Evolutionary conservation across 2,888 invertebrate genomes (phyloP).

Genomic region (Pyrrhia umbra): DNA sequence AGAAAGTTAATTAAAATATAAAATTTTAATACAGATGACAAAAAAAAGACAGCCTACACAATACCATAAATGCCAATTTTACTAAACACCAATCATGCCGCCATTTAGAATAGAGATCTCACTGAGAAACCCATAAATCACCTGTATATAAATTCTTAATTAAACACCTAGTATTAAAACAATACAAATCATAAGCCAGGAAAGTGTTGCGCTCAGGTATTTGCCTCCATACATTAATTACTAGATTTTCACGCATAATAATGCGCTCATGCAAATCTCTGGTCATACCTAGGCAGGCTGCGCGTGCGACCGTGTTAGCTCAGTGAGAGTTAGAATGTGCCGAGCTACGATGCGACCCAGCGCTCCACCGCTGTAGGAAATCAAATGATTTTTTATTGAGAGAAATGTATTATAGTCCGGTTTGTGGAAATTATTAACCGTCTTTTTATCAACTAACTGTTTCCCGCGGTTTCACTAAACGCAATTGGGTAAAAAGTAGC

Average conservation of each 20-base stretch:
- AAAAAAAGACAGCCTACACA: too few relatives aligned
- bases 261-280: slow-evolving; percentile 62
- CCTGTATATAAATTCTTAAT: background rate
- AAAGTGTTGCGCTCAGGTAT: slow-evolving; percentile 65
- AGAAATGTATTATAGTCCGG: slow-evolving; percentile 26
- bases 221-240: slow-evolving; percentile 65
- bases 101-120: too few relatives aligned
- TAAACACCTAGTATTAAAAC: background rate
- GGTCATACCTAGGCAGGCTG: slow-evolving; percentile 51
- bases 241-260: slow-evolving; percentile 64
- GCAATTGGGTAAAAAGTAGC: too few relatives aligned
- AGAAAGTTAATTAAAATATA: too few relatives aligned
- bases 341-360: slow-evolving; percentile 73
- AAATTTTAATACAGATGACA: too few relatives aligned
- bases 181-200: slow-evolving; percentile 26
- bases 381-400: slow-evolving; percentile 22
- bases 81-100: too few relatives aligned
- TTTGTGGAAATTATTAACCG: background rate
- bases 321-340: slow-evolving; percentile 86
- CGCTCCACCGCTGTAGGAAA: slow-evolving; percentile 52
- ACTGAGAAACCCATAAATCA: too few relatives aligned
- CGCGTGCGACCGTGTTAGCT: slow-evolving; percentile 78
- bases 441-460: too few relatives aligned
- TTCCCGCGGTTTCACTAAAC: background rate
- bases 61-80: too few relatives aligned